Evolutionary conservation across 2,797 vertebrate genomes (phyloP).

Genomic region (Catharus ustulatus): DNA sequence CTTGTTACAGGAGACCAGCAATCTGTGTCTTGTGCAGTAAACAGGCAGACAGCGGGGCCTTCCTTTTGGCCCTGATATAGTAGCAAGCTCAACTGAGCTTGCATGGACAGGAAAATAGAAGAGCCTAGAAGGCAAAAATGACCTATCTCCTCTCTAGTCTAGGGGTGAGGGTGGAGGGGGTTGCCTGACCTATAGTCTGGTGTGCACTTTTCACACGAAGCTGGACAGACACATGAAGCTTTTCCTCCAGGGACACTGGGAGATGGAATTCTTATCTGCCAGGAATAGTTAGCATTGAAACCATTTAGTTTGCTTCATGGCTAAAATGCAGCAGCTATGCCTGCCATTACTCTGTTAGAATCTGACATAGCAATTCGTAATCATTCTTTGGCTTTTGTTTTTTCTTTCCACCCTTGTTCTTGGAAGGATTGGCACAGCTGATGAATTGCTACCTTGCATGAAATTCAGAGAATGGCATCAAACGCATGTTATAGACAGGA

Average conservation of each 20-base stretch:
- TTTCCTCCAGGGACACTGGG: background rate
- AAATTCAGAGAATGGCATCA: background rate
- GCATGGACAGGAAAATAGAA: background rate
- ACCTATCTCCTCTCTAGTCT: background rate
- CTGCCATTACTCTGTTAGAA: background rate
- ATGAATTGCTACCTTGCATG: background rate
- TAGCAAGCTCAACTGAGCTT: background rate
- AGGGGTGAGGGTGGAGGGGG: background rate
- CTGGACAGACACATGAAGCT: background rate
- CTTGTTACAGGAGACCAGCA: background rate
- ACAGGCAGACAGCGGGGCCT: background rate
- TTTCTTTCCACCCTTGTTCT: background rate
- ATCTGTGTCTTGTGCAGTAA: background rate
- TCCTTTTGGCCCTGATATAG: background rate
- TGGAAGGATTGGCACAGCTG: background rate
- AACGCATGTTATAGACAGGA: background rate
- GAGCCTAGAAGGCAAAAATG: constrained; percentile 26
- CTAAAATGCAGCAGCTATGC: background rate
- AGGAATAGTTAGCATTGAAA: background rate
- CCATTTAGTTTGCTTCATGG: background rate
- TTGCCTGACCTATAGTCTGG: background rate
- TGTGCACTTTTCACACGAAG: fast-evolving
- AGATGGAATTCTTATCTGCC: background rate
- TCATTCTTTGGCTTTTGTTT: background rate
- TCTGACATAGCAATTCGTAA: background rate